Percentiles rank a stretch among this genome's conserved stretches.
Evolutionary conservation across 2,888 invertebrate genomes (phyloP).

Genomic region (Zele albiditarsus): DNA sequence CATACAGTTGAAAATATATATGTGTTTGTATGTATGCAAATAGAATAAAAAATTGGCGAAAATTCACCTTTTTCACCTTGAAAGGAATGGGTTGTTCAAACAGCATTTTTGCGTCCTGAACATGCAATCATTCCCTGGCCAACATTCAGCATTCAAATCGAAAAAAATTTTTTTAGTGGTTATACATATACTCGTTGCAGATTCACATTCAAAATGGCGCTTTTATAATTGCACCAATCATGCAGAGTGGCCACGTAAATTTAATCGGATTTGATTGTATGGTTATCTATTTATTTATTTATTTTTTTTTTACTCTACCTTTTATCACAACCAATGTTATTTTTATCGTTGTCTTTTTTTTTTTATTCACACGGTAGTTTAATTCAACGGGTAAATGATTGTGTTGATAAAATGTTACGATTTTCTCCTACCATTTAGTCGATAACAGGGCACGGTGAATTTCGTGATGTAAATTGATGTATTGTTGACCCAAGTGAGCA

Average conservation of each 20-base stretch:
- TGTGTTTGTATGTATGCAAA: not conserved
- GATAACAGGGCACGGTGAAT: slow-evolving; percentile 17
- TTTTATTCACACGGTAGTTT: slow-evolving; percentile 4
- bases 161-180: not conserved
- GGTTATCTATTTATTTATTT: slow-evolving; percentile 46
- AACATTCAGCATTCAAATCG: slow-evolving; percentile 47
- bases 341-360: not conserved
- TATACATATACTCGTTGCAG: slow-evolving; percentile 28
- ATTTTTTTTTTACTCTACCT: slow-evolving; percentile 33
- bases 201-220: slow-evolving; percentile 12
- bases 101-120: slow-evolving; percentile 8
- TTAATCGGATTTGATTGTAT: slow-evolving; percentile 56
- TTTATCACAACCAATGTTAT: not conserved
- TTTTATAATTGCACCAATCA: not conserved
- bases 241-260: slow-evolving; percentile 45
- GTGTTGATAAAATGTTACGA: not conserved
- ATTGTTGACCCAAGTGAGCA: slow-evolving; percentile 17
- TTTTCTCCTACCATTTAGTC: slow-evolving; percentile 4
- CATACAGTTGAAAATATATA: not conserved
- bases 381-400: slow-evolving; percentile 28
- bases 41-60: not conserved
- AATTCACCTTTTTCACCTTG: slow-evolving; percentile 37
- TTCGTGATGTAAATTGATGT: slow-evolving; percentile 18
- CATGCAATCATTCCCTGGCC: slow-evolving; percentile 47
- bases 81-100: slow-evolving; percentile 38